Percentiles rank a stretch among this genome's conserved stretches.
Conservation (phyloP, 23 tunicate species). For the Ascidia mentula region DNA sequence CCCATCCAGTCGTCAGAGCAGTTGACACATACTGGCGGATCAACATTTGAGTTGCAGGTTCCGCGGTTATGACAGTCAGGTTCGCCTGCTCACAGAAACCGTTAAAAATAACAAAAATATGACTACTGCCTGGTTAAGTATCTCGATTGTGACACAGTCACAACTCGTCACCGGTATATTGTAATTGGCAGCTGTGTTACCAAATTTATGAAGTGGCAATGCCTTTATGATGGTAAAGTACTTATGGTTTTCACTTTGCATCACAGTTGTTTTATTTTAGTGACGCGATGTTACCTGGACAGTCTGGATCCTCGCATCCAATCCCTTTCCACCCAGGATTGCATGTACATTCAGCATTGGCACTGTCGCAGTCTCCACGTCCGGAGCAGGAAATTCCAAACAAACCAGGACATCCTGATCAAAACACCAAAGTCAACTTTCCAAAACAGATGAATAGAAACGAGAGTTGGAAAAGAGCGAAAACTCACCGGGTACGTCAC, state of each 20-base stretch:
- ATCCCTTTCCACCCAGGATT: constrained; percentile 35
- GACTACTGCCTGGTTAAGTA: not conserved
- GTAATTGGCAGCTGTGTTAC: no score
- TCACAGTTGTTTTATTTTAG: no score
- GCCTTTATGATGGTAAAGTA: no score
- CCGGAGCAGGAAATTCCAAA: constrained; percentile 18
- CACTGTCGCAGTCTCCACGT: constrained; percentile 28
- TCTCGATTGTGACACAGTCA: not conserved
- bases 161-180: no score
- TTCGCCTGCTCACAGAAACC: constrained; percentile 12
- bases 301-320: constrained; percentile 28
- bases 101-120: no score
- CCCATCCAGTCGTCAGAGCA: constrained; percentile 29
- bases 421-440: not conserved
- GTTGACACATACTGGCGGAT: constrained; percentile 29
- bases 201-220: no score
- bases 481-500: constrained; percentile 19
- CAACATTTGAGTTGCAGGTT: constrained; percentile 13
- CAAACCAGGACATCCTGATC: constrained; percentile 30
- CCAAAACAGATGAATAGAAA: no score
- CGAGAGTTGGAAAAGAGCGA: no score
- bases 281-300: no score
- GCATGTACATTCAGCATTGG: constrained; percentile 25
- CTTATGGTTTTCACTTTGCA: no score
- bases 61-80: constrained; percentile 31